Base-by-base conservation (phyloP, 2,113 vertebrate species). In the Perccottus glenii region DNA sequence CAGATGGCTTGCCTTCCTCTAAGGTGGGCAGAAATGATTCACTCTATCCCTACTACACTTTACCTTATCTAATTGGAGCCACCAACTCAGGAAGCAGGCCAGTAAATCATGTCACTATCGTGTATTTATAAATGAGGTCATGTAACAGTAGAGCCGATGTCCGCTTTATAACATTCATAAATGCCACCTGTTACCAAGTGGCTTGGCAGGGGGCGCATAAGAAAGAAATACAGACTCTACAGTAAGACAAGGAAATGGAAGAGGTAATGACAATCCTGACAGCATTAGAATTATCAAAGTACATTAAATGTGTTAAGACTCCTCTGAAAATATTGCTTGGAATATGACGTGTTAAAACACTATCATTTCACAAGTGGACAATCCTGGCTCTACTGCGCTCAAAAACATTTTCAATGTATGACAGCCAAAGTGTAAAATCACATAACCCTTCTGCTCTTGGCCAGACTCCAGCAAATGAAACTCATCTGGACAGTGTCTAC, bases 111-210 rank as follows among this genome's bases (percentile, higher is more conserved):
- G 60, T 72, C 65, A 56, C 50, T 71, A 64, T 70, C 56, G 60
- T 60, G 68, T 79, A 88, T 84, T 83, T 85, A 84, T 81, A 85
- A 77, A 64, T 64, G 57, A 81, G 84, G 67, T 75, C 77, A 62
- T 9, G 63, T 73, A 42, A 81, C 77, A 56, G n/a, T 53, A 53
- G 64, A 38, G 59, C 67, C 69, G 56, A 72, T 61, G 70, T 57
- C 65, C 64, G 55, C 70, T 52, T 53, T 70, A 68, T 72, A 57
- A 78, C 70, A 51, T 72, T 59, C 63, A 73, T 85, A 81, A 57
- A 58, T 71, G 71, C 70, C 62, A 70, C 67, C 70, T 77, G 82
- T 82, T 84, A 77, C 73, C 33, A 51, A 51, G 73, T 67, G 56
- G 72, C 64, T 33, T 74, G 80, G 76, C 52, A 40, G 12, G 57